These are phyloP conservation scores for Ametastegia equiseti DNA, from an alignment of 2,888 invertebrate genomes.

Conservation along the genomic window DNA sequence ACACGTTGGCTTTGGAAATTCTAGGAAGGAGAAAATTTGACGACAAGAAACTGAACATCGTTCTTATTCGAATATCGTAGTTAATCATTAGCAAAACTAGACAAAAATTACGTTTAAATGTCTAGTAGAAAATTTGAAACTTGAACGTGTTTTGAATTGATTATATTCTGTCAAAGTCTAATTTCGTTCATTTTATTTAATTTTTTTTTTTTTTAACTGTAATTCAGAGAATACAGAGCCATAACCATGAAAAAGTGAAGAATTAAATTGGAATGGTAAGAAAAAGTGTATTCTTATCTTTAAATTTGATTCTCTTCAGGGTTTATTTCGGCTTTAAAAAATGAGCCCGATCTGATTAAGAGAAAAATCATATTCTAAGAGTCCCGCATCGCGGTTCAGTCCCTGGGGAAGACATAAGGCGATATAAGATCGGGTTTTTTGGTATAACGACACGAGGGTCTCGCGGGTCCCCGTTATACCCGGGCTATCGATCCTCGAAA, in stretches of 20 bases:
- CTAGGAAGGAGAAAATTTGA: no score
- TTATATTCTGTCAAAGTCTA: no score
- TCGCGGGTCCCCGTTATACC: not conserved
- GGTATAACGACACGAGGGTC: conserved; percentile 13
- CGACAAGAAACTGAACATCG: no score
- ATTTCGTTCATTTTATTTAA: no score
- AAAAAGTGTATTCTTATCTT: not conserved
- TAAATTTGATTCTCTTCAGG: conserved; percentile 10
- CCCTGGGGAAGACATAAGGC: conserved; percentile 35
- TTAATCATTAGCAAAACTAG: no score
- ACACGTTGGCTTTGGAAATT: no score
- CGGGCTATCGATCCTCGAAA: conserved; percentile 63
- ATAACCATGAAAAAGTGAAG: not conserved
- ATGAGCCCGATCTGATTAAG: conserved; percentile 27
- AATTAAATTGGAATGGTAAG: not conserved
- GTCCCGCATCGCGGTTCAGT: not conserved
- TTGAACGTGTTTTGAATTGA: no score
- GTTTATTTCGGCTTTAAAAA: conserved; percentile 2
- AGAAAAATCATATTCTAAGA: conserved; percentile 15
- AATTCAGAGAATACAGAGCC: not conserved
- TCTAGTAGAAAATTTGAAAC: no score
- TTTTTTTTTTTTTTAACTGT: no score
- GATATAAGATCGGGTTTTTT: conserved; percentile 14
- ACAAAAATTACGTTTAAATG: no score
- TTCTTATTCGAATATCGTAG: no score